phyloP scores from a whole-genome alignment of 1,140 invertebrate species.

The Physella acuta region DNA sequence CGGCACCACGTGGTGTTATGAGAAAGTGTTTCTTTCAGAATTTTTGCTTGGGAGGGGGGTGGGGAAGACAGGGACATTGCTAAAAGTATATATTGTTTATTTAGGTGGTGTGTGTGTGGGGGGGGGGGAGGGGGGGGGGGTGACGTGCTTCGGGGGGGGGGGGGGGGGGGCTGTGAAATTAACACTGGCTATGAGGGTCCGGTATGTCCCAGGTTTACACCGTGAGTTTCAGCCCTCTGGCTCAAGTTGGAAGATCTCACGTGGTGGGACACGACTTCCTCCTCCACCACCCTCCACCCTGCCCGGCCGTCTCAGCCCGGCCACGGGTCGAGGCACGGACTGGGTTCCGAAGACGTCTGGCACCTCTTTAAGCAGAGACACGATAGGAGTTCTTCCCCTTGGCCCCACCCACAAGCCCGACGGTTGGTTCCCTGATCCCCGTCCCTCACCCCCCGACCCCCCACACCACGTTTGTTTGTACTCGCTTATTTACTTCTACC shows the following conservation, averaged over 20 bases:
- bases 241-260: not conserved
- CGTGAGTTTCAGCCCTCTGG: too few species aligned
- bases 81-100: too few species aligned
- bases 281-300: not conserved
- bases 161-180: conserved; percentile 2
- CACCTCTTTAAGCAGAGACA: too few species aligned
- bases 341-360: too few species aligned
- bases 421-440: not conserved
- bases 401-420: not conserved
- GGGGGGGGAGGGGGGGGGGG: not conserved
- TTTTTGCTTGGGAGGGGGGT: too few species aligned
- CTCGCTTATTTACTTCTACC: not conserved
- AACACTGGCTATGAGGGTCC: not conserved
- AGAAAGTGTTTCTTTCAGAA: too few species aligned
- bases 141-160: not conserved
- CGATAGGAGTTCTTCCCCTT: too few species aligned
- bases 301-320: too few species aligned
- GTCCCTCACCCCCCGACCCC: not conserved
- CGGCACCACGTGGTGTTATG: too few species aligned
- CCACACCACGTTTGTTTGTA: not conserved
- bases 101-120: not conserved
- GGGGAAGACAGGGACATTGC: too few species aligned
- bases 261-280: not conserved
- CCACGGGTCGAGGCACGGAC: too few species aligned
- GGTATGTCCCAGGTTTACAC: too few species aligned